phyloP scores from a whole-genome alignment of 2,113 vertebrate genomes.

The Tragulus kanchil region DNA sequence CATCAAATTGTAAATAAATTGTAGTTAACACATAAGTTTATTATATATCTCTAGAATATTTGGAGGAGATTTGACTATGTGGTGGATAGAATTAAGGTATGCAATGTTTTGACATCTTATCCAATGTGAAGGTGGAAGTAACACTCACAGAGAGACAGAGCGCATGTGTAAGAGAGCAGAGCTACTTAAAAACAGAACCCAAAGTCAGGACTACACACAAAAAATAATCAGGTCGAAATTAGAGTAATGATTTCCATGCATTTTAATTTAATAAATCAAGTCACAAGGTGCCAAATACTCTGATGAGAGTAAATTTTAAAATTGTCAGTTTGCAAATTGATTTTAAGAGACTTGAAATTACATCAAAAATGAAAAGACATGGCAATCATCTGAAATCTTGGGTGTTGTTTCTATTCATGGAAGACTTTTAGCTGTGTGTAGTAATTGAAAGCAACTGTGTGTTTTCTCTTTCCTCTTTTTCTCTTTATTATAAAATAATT shows the following conservation, averaged over 20 bases:
- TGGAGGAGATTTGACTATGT: conserved; percentile 50
- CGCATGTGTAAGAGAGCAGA: rapidly evolving
- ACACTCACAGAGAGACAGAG: too few species aligned
- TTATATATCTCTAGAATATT: conserved; percentile 77
- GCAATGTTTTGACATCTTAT: conserved; percentile 28
- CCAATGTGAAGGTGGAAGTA: not conserved
- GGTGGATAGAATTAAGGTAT: conserved; percentile 43
- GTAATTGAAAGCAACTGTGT: not conserved
- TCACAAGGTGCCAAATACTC: not conserved
- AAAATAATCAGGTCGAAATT: conserved; percentile 5
- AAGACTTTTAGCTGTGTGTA: not conserved
- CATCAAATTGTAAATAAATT: conserved; percentile 89
- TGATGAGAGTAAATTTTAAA: not conserved
- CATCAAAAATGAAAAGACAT: not conserved
- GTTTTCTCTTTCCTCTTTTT: not conserved
- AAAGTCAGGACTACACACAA: not conserved
- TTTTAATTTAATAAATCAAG: conserved; percentile 30
- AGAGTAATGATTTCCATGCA: not conserved
- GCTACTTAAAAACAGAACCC: not conserved
- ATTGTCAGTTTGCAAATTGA: not conserved
- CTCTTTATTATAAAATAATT: not conserved
- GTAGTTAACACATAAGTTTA: conserved; percentile 80
- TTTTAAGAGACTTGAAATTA: not conserved
- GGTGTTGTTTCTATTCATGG: not conserved
- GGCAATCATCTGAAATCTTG: not conserved